Conservation (phyloP, 2,797 vertebrate species). For the Melanotaenia nigrans region DNA sequence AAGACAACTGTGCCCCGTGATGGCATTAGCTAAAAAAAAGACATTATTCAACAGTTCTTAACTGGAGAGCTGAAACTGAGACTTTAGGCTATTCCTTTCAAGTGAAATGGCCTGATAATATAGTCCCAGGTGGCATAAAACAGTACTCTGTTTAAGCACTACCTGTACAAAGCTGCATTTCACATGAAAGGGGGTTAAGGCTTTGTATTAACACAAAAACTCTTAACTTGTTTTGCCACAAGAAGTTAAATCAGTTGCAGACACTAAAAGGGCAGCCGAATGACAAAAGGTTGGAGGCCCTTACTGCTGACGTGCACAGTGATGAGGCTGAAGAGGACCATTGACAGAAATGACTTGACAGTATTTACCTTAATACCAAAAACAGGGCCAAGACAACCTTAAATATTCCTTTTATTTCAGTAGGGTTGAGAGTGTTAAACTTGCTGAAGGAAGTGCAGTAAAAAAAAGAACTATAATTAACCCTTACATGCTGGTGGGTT, state of each 20-base stretch:
- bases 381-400: conserved; percentile 20
- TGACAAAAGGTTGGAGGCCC: conserved; percentile 31
- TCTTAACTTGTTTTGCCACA: conserved; percentile 27
- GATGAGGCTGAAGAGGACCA: conserved; percentile 54
- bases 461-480: conserved; percentile 54
- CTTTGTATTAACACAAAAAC: conserved; percentile 21
- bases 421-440: conserved; percentile 39
- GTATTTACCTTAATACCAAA: conserved; percentile 11
- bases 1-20: conserved; percentile 47
- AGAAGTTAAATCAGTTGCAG: conserved; percentile 32
- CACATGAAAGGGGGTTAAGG: conserved; percentile 25
- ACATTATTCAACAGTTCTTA: conserved; percentile 43
- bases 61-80: conserved; percentile 34
- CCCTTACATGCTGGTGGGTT: too few species aligned
- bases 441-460: conserved; percentile 45
- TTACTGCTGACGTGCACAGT: conserved; percentile 36
- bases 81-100: conserved; percentile 57
- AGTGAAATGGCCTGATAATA: conserved; percentile 59
- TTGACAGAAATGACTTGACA: conserved; percentile 40
- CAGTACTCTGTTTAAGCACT: conserved; percentile 32
- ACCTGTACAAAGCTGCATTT: conserved; percentile 40
- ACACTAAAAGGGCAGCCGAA: conserved; percentile 39
- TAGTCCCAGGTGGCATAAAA: conserved; percentile 51
- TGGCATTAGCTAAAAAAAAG: conserved; percentile 49
- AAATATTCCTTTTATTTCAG: conserved; percentile 40